A percentile compares a stretch with the other conserved stretches of the same genome.
Evolutionary conservation across 2,888 invertebrate species (phyloP).

Genomic region (Andrena chrysosceles): DNA sequence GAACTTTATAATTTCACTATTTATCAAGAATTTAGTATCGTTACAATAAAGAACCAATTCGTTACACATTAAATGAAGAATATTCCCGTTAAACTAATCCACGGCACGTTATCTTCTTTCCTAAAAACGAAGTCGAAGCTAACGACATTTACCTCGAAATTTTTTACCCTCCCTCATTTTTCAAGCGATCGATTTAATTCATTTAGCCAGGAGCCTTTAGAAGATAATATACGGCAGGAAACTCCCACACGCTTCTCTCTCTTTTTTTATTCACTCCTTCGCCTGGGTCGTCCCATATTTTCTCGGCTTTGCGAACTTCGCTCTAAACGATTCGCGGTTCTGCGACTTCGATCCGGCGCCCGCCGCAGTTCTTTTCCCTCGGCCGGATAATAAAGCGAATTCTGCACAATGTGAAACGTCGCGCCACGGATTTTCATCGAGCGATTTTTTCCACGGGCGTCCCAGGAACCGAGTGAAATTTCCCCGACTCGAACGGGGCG

Average conservation of each 20-base stretch:
- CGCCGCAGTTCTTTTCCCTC: conserved; percentile 18
- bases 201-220: neutral
- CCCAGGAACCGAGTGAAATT: conserved; percentile 30
- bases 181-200: neutral
- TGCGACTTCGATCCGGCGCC: conserved; percentile 23
- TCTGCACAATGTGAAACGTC: conserved; percentile 39
- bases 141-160: neutral
- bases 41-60: too few relatives aligned
- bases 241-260: conserved; percentile 4
- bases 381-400: conserved; percentile 50
- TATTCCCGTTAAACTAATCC: neutral
- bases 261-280: conserved; percentile 12
- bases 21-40: too few relatives aligned
- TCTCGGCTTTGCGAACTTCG: conserved; percentile 10
- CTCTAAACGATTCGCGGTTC: conserved; percentile 30
- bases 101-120: neutral
- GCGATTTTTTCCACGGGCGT: conserved; percentile 12
- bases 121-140: neutral
- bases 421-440: conserved; percentile 33
- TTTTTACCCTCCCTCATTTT: neutral
- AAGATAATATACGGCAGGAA: conserved; percentile 19
- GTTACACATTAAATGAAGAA: too few relatives aligned
- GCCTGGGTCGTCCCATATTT: conserved; percentile 6
- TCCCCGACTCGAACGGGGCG: conserved; percentile 20
- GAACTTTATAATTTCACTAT: too few relatives aligned